phyloP scores from a whole-genome alignment of 2,797 vertebrate genomes.

The Microctenopoma steveboyesi region DNA sequence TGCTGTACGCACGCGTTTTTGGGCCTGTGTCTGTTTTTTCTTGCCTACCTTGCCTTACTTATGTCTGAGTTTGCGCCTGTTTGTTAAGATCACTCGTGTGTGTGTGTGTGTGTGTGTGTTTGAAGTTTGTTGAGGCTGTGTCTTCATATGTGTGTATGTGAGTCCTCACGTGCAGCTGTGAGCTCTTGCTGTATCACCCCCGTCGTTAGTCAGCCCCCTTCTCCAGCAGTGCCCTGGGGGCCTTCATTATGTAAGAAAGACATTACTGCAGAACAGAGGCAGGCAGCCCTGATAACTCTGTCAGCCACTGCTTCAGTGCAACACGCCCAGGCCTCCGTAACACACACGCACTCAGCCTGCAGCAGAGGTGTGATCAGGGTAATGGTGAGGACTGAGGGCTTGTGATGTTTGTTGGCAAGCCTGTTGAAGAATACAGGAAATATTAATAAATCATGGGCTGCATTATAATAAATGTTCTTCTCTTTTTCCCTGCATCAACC shows the following conservation, averaged over 20 bases:
- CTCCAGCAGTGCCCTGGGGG: slow-evolving; percentile 72
- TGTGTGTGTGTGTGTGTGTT: slow-evolving; percentile 4
- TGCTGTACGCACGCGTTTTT: slow-evolving; percentile 52
- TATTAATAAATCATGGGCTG: slow-evolving; percentile 45
- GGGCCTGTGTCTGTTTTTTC: slow-evolving; percentile 53
- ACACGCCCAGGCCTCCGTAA: slow-evolving; percentile 18
- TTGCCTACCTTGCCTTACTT: background rate
- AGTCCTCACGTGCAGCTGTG: slow-evolving; percentile 76
- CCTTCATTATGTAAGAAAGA: slow-evolving; percentile 82
- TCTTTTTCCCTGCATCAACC: slow-evolving; percentile 23
- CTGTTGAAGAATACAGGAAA: slow-evolving; percentile 36
- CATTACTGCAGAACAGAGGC: slow-evolving; percentile 69
- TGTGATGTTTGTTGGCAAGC: slow-evolving; percentile 40
- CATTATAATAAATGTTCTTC: slow-evolving; percentile 27
- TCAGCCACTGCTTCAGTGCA: slow-evolving; percentile 58
- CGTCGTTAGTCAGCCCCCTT: slow-evolving; percentile 68
- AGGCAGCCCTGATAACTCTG: slow-evolving; percentile 68
- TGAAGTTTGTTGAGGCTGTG: slow-evolving; percentile 28
- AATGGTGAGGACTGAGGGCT: slow-evolving; percentile 38
- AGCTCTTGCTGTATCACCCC: slow-evolving; percentile 75
- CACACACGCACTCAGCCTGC: slow-evolving; percentile 31
- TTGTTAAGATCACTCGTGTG: slow-evolving; percentile 36
- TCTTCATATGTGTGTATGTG: slow-evolving; percentile 34
- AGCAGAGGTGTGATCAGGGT: slow-evolving; percentile 47
- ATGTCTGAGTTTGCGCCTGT: slow-evolving; percentile 49